phyloP scores from a whole-genome alignment of 2,797 vertebrate species.

The Macropodus opercularis region DNA sequence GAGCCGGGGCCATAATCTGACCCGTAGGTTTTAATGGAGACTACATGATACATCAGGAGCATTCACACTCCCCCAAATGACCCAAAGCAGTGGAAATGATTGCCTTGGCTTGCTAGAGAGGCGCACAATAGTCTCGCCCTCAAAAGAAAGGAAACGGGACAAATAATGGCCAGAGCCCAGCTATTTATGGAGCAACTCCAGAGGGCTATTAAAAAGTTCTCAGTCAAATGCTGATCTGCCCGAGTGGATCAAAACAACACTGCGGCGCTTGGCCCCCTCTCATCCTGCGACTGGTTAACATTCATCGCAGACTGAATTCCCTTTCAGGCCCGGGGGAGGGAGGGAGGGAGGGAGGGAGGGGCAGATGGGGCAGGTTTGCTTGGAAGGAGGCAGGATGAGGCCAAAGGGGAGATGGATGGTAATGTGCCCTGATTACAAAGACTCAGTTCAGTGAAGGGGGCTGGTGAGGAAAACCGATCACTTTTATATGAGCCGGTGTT shows the following conservation, averaged over 20 bases:
- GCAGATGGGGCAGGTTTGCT: constrained; percentile 29
- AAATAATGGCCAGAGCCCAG: constrained; percentile 56
- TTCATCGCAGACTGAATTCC: constrained; percentile 73
- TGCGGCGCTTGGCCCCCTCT: constrained; percentile 60
- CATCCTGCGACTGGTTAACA: constrained; percentile 82
- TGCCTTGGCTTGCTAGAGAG: constrained; percentile 40
- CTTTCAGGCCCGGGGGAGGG: constrained; percentile 56
- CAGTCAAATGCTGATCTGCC: constrained; percentile 73
- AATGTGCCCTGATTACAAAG: constrained; percentile 70
- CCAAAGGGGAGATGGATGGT: constrained; percentile 50
- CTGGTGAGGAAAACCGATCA: constrained; percentile 22
- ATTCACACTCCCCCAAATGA: constrained; percentile 39
- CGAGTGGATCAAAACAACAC: constrained; percentile 69
- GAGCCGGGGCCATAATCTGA: constrained; percentile 41
- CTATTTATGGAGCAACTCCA: constrained; percentile 70
- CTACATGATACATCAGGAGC: constrained; percentile 52
- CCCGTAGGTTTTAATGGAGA: constrained; percentile 62
- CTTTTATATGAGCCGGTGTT: not conserved
- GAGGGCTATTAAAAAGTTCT: constrained; percentile 77
- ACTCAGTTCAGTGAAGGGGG: constrained; percentile 67
- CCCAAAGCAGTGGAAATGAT: constrained; percentile 54
- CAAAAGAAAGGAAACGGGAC: constrained; percentile 67
- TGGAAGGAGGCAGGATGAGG: constrained; percentile 36
- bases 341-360: constrained; percentile 21
- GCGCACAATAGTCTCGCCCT: constrained; percentile 56